These are phyloP conservation scores for Brotula barbata DNA, from an alignment of 2,797 vertebrate genomes.

Conservation along the genomic window DNA sequence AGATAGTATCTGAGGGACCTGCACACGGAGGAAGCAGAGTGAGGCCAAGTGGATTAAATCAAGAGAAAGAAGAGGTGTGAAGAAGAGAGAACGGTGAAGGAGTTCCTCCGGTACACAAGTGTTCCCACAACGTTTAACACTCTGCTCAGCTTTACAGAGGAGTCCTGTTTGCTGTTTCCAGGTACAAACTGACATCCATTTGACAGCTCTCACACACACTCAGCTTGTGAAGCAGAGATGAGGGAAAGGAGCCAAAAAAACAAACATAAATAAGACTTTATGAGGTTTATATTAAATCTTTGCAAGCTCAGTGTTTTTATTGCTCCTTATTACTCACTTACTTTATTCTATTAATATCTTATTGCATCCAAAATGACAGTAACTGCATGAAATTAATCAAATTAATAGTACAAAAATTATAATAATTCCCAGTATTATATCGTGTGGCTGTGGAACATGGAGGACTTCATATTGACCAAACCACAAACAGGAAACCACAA, in stretches of 20 bases:
- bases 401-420: too few relatives aligned
- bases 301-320: too few relatives aligned
- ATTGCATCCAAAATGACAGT: too few relatives aligned
- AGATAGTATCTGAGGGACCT: constrained; percentile 71
- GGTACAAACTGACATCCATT: constrained; percentile 5
- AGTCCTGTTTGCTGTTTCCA: constrained; percentile 6
- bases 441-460: too few relatives aligned
- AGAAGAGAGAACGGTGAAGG: constrained; percentile 38
- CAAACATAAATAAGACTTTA: neutral
- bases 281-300: too few relatives aligned
- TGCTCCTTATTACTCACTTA: too few relatives aligned
- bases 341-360: too few relatives aligned
- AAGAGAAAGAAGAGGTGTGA: constrained; percentile 60
- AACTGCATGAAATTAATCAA: too few relatives aligned
- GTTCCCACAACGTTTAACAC: constrained; percentile 6
- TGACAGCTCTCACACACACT: constrained; percentile 14
- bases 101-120: constrained; percentile 30
- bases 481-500: too few relatives aligned
- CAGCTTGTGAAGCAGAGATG: neutral
- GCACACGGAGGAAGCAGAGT: constrained; percentile 56
- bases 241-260: neutral
- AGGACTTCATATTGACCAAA: too few relatives aligned
- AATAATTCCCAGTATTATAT: too few relatives aligned
- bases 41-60: constrained; percentile 72
- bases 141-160: constrained; percentile 19